Percentiles rank a stretch among this genome's conserved stretches.
Evolutionary conservation across 1,140 invertebrate genomes (phyloP).

Genomic region (Conus betulinus): DNA sequence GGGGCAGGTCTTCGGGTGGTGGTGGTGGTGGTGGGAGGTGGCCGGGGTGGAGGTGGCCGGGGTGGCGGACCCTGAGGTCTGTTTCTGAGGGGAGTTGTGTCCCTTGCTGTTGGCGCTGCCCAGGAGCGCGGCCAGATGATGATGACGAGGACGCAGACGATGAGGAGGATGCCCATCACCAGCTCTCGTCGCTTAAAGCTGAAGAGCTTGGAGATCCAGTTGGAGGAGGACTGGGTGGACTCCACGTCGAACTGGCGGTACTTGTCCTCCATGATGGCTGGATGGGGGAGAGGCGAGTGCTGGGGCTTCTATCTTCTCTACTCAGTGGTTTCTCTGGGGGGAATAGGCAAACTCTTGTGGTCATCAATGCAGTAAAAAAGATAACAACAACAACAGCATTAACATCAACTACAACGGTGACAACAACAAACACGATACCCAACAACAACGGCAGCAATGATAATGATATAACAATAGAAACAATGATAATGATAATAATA

Average conservation of each 20-base stretch:
- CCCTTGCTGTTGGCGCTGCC: not conserved
- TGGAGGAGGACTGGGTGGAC: constrained; percentile 46
- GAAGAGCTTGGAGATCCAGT: constrained; percentile 32
- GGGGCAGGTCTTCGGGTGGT: not conserved
- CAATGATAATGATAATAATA: too few species aligned
- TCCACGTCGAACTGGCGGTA: constrained; percentile 58
- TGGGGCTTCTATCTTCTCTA: too few species aligned
- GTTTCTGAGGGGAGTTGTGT: not conserved
- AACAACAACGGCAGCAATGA: too few species aligned
- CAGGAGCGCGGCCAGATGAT: constrained; percentile 16
- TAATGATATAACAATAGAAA: too few species aligned
- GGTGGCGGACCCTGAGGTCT: not conserved
- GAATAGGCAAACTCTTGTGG: too few species aligned
- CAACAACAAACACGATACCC: too few species aligned
- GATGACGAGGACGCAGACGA: constrained; percentile 9
- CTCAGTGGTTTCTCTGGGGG: too few species aligned
- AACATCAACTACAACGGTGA: too few species aligned
- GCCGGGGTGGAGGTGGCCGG: too few species aligned
- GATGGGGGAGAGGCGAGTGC: not conserved
- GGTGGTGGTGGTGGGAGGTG: not conserved
- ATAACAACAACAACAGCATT: too few species aligned
- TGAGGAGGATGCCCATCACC: not conserved
- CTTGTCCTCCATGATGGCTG: constrained; percentile 35
- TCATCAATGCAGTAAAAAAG: too few species aligned
- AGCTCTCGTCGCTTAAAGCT: not conserved